These are phyloP conservation scores for Mormyrus hasselquistii DNA, from an alignment of 2,797 vertebrate species.

Conservation along the genomic window DNA sequence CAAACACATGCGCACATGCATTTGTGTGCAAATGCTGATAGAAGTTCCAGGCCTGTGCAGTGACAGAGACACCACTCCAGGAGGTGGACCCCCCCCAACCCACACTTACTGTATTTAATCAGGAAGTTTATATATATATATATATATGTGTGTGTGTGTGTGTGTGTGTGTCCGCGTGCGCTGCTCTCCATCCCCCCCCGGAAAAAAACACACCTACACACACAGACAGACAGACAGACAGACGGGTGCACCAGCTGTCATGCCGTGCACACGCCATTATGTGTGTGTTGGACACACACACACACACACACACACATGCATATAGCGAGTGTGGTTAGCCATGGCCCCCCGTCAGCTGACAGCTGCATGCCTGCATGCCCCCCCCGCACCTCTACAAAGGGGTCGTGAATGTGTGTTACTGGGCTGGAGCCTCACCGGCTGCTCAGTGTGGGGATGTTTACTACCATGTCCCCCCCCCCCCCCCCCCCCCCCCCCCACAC, in stretches of 20 bases:
- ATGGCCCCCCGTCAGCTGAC: background rate
- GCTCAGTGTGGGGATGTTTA: background rate
- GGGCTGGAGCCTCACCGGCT: background rate
- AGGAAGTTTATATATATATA: too few relatives aligned
- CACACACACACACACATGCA: background rate
- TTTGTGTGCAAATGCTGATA: too few relatives aligned
- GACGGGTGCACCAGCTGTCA: background rate
- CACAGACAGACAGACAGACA: conserved; percentile 10
- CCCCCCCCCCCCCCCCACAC: background rate
- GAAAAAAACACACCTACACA: background rate
- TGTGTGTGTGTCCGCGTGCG: too few relatives aligned
- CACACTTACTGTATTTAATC: too few relatives aligned
- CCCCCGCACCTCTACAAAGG: background rate
- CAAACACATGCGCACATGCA: background rate
- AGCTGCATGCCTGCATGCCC: background rate
- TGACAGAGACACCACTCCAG: too few relatives aligned
- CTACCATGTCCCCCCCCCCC: conserved; percentile 6
- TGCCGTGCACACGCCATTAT: background rate
- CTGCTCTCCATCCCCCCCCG: too few relatives aligned
- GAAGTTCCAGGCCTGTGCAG: background rate
- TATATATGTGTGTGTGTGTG: too few relatives aligned
- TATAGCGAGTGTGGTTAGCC: background rate
- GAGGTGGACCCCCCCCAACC: too few relatives aligned
- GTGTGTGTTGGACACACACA: background rate
- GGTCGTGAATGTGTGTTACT: background rate